Percentiles rank a stretch among this genome's conserved stretches.
These are phyloP conservation scores for Heteronetta atricapilla DNA, from an alignment of 2,113 vertebrate genomes.

Conservation along the genomic window DNA sequence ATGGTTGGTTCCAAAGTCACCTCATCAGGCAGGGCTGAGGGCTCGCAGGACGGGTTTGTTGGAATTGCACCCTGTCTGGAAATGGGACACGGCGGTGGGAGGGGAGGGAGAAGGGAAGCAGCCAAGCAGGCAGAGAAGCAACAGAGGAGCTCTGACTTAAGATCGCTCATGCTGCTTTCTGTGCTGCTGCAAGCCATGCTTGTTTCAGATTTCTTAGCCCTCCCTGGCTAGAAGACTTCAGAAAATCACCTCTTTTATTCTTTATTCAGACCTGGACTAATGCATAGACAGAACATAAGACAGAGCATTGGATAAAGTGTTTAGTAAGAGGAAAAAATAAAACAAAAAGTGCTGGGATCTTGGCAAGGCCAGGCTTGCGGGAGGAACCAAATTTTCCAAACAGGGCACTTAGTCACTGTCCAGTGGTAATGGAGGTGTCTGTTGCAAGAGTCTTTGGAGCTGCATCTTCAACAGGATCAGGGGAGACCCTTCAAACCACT, in stretches of 20 bases:
- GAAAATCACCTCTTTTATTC: background rate
- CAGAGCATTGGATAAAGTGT: background rate
- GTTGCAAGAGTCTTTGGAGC: background rate
- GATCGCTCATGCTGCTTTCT: background rate
- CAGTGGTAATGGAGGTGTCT: fast-evolving
- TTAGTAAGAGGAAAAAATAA: background rate
- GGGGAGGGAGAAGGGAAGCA: background rate
- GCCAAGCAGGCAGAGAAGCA: background rate
- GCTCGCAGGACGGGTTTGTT: background rate
- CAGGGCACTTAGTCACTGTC: background rate
- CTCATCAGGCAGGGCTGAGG: fast-evolving
- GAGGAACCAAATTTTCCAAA: background rate
- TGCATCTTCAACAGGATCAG: background rate
- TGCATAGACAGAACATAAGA: background rate
- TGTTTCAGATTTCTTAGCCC: background rate
- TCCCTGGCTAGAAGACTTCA: background rate
- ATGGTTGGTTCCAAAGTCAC: background rate
- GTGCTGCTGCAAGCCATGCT: background rate
- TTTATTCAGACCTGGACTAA: background rate
- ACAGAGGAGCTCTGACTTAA: background rate
- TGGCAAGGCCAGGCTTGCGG: background rate
- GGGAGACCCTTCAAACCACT: background rate
- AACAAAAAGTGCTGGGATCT: background rate
- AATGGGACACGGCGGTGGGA: background rate
- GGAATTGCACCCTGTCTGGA: background rate